Evolutionary conservation across 37 sponge, comb jelly and placozoan species (phyloP), one percentile per base, ranked within the genome.

Genomic region (Geodia barretti): DNA sequence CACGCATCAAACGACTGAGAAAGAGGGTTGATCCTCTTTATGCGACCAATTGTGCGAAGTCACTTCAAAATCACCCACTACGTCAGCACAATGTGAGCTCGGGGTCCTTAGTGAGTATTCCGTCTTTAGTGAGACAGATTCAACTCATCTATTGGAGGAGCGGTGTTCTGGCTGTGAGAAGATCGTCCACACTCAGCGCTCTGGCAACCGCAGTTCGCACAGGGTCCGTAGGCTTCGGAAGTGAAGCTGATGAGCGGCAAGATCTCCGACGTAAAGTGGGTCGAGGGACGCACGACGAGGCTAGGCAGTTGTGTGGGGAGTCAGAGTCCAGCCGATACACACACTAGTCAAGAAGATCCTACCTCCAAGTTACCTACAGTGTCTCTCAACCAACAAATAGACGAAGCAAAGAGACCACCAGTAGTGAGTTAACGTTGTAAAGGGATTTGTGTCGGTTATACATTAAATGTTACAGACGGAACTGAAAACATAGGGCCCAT

Each of bases 31-130:
- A 58, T 90, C 26, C 28, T 17, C 17, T 0, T 41, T 58, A n/a
- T 90, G 91, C 64, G 17, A 42, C 2, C 70, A 81, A 0, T 90
- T 90, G 71, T 77, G 85, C 3, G 0, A 39, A 0, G 19, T 31
- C 35, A 59, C 60, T 82, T 86, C 28, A 67, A 81, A 63, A 77
- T 90, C 68, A 90, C 91, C 11, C 91, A 90, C 72, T 90, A 86
- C 38, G 91, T 90, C 39, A 70, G 74, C 36, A 32, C 82, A 8
- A 67, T 90, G 83, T 9, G 78, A 82, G 3, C 72, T 90, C 24
- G 91, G 91, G 19, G 91, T 86, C 37, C 33, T 77, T 7, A 35
- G 11, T 11, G 70, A 90, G 68, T 90, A 82, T 66, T 40, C 68
- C 28, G 83, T 86, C 1, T 40, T 86, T 14, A 84, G 78, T 42